Conservation (phyloP, 64 coral and sea anemone species). For the Hydrozoanthus tunicans region DNA sequence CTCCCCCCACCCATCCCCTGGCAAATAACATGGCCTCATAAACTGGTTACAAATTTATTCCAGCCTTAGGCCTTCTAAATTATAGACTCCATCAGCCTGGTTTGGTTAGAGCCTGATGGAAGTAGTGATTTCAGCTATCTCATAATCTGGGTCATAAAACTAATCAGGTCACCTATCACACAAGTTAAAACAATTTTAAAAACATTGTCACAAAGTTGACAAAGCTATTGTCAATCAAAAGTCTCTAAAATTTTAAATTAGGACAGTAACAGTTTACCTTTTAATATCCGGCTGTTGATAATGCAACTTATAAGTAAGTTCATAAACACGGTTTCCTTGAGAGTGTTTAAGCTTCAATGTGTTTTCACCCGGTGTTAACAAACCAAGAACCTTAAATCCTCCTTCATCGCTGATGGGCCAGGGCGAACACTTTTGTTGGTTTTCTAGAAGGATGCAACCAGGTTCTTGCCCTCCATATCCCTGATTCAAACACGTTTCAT, state of each 20-base stretch:
- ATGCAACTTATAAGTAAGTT: conserved; percentile 62
- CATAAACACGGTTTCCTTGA: neutral
- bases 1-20: no score
- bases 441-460: conserved; percentile 52
- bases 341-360: conserved; percentile 55
- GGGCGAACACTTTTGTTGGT: conserved; percentile 15
- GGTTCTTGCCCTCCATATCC: neutral
- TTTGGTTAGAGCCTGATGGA: no score
- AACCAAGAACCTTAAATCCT: conserved; percentile 82
- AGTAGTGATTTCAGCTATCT: no score
- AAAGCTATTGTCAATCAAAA: no score
- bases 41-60: no score
- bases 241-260: neutral
- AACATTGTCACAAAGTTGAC: neutral
- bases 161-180: no score
- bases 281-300: conserved; percentile 55
- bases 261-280: conserved; percentile 43
- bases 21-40: no score
- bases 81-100: no score
- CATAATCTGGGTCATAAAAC: no score
- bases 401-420: conserved; percentile 71
- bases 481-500: neutral
- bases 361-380: conserved; percentile 75
- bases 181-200: neutral
- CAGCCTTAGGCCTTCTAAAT: no score